Evolutionary conservation across 1,140 invertebrate genomes (phyloP), one percentile per base, ranked within the genome.

Genomic region (Venturia canescens): DNA sequence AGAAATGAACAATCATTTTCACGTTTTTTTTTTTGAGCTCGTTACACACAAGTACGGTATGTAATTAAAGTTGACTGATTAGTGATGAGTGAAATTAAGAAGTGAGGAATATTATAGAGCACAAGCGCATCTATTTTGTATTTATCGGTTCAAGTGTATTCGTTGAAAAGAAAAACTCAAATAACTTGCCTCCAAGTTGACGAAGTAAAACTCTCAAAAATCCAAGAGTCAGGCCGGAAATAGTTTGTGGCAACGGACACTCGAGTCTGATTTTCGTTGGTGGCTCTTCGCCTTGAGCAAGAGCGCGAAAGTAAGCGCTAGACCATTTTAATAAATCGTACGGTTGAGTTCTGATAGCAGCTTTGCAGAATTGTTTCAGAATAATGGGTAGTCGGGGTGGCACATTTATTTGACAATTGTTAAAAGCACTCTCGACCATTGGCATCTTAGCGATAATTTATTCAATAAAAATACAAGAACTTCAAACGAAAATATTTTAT

Each of bases 331-430:
- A 91, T 0, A 98, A 92, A 92, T 98, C 97, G 80, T 95, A 94
- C 0, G 97, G 97, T 88, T 98, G 97, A 21, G 97, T 98, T 84
- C 96, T 94, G 66, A 98, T 98, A 0, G 97, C 97, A 26, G 97
- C 97, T 93, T 98, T 98, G 21, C 97, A 97, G 87, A 96, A 98
- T 86, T 96, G 94, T 88, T 98, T 97, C 21, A 98, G 89, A 69
- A 98, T 95, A 83, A 96, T 95, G 0, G 97, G 97, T 86, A 98
- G 94, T 80, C 94, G 94, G 15, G 96, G 95, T 6, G 97, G 97
- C 80, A 98, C 94, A 80, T 93, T 93, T 34, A 96, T 93, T 81
- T 93, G 93, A 80, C 93, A 91, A 29, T 88, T 88, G 79, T 92
- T 83, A 38, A 77, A 66, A 16, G 75, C 75, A 48, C 75, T 77